Evolutionary conservation across 2,797 vertebrate genomes (phyloP).

Genomic region (Sardinella longiceps): DNA sequence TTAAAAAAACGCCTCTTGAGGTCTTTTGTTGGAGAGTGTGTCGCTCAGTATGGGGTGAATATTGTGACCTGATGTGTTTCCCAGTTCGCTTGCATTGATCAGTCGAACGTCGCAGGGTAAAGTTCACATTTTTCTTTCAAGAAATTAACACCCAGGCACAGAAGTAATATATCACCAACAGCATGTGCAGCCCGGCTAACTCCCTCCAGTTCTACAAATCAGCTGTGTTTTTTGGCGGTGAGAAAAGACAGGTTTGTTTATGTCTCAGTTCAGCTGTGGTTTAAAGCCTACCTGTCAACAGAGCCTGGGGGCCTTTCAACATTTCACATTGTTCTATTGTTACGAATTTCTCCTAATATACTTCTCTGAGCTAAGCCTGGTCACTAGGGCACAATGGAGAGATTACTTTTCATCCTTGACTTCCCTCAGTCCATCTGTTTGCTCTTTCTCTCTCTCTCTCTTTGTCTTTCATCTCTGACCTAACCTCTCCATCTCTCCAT

Average conservation of each 20-base stretch:
- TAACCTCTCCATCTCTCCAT: constrained; percentile 3
- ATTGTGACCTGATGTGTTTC: not conserved
- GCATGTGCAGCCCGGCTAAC: not conserved
- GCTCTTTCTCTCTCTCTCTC: not conserved
- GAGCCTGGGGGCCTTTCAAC: not conserved
- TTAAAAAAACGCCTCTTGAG: not conserved
- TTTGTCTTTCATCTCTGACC: not conserved
- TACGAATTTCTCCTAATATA: not conserved
- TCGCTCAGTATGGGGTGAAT: not conserved
- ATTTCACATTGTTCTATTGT: not conserved
- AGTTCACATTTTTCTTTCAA: not conserved
- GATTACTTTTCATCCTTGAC: not conserved
- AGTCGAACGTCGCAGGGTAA: not conserved
- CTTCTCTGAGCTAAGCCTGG: not conserved
- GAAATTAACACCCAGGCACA: not conserved
- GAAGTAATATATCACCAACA: not conserved
- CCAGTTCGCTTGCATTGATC: not conserved
- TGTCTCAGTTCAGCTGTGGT: not conserved
- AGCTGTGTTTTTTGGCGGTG: not conserved
- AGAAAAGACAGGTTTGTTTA: not conserved
- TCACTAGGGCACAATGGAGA: not conserved
- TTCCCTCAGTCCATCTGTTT: not conserved
- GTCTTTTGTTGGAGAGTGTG: not conserved
- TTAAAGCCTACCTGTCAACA: not conserved
- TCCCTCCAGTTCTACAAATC: not conserved